Evolutionary conservation across 92 coral and sea anemone genomes (phyloP), one percentile per base, ranked within the genome.

Genomic region (Zoanthus sansibaricus): DNA sequence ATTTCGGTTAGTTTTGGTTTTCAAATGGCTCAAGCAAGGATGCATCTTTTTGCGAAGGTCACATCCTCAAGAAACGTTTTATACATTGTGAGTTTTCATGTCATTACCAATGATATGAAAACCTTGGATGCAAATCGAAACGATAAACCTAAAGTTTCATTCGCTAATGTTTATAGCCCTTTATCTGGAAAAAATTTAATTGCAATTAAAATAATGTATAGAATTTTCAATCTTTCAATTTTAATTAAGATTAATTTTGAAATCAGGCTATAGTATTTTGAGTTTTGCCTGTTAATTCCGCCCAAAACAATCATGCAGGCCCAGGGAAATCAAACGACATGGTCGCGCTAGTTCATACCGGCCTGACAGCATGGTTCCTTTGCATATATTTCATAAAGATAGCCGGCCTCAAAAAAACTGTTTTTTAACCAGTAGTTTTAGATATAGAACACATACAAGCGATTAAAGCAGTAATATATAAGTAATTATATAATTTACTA

Each of bases 301-400:
- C 25, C 25, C 12, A 45, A 32, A 79, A 66, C 14, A 14, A 61
- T 16, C 44, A 21, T 55, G 64, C 64, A 18, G 74, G 14, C 44
- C 42, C 85, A 18, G 5, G 25, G 25, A 25, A 25, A 25, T 66
- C 10, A 49, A 49, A 49, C 55, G 7, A 49, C 55, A 46, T 80
- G 85, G 46, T 37, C 58, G 42, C 16, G 17, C 3, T 71, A 61
- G 42, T 59, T 52, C 33, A 6, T 44, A 46, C 11, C 44, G 21
- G 62, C 11, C 47, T 79, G 84, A 79, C 75, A 80, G 85, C 64
- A 20, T 80, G 85, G 47, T 46, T 32, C 46, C 66, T 80, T 80
- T 67, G 71, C 61, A 80, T 66, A 21, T 7, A 48, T 66, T 80
- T 56, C 4, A 32, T 13, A 51, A 55, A 25, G 15, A 13, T 64